Evolutionary conservation across 2,797 vertebrate genomes (phyloP).

Genomic region (Halcyon smyrnensis): DNA sequence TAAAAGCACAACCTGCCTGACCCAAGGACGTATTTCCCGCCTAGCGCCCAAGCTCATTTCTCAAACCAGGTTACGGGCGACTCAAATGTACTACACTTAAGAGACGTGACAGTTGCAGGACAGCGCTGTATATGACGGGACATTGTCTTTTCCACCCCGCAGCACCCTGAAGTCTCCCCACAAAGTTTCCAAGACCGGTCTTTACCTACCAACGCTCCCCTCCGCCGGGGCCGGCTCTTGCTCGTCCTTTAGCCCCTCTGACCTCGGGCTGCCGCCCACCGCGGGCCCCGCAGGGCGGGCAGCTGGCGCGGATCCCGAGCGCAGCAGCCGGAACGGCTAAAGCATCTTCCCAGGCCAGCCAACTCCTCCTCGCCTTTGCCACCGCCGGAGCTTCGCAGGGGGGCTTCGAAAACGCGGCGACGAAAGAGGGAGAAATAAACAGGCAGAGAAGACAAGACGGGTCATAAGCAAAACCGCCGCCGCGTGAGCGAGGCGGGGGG

Average conservation of each 20-base stretch:
- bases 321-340: not conserved
- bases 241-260: not conserved
- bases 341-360: not conserved
- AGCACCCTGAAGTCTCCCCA: not conserved
- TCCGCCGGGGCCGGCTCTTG: not conserved
- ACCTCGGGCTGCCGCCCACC: not conserved
- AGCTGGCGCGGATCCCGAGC: not conserved
- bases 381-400: not conserved
- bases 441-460: not conserved
- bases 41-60: not conserved
- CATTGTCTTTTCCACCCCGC: not conserved
- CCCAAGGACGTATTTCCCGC: not conserved
- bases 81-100: not conserved
- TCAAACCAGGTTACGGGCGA: not conserved
- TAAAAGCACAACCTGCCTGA: not conserved
- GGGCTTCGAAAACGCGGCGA: not conserved
- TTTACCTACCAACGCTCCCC: not conserved
- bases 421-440: not conserved
- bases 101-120: rapidly evolving
- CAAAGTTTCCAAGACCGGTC: not conserved
- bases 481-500: not conserved
- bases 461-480: not conserved
- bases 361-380: not conserved
- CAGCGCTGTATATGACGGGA: not conserved
- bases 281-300: not conserved